Base-by-base conservation (phyloP, 2,888 invertebrate species). In the Anorthoa munda region DNA sequence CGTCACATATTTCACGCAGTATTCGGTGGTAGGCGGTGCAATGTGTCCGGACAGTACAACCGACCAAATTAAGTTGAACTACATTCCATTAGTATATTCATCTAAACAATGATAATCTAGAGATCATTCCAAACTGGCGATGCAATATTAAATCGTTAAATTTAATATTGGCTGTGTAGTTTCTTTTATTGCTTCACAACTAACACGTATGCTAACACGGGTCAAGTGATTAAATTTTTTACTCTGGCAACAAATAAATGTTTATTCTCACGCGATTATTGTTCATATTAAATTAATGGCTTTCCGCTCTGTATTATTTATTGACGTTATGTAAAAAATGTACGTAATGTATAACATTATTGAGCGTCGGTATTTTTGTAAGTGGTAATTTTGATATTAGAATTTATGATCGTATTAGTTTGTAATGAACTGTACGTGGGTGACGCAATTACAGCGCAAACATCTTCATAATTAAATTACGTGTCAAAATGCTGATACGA, bases 121-220 rank as follows among this genome's bases (percentile, higher is more conserved):
- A 89, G 95, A 86, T 91, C 95, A 88, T 76, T 48, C 67, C 82
- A 89, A 76, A 80, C 77, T 94, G 93, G 95, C 86, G 90, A 92
- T 93, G 93, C 94, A 93, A 92, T 95, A 96, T 95, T 95, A 95
- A 92, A 95, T 95, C 95, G 95, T 95, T 95, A 95, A 95, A 94
- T 95, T 95, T 96, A 95, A 95, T 96, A 96, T 95, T 95, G 93
- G 93, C 93, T 87, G 86, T 90, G 92, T 93, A 91, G 92, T 95
- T 95, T 95, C 93, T 95, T 94, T 94, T 95, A 95, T 95, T 95
- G 93, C 95, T 91, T 94, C 91, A 94, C 93, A 93, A 92, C 92
- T 94, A 93, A 94, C 94, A 91, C 93, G 91, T 92, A 92, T 91
- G 91, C 92, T 93, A 93, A 94, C 93, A 92, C 90, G 89, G 92